These are phyloP conservation scores for Aleiodes testaceus DNA, from an alignment of 2,888 invertebrate species.

Conservation along the genomic window DNA sequence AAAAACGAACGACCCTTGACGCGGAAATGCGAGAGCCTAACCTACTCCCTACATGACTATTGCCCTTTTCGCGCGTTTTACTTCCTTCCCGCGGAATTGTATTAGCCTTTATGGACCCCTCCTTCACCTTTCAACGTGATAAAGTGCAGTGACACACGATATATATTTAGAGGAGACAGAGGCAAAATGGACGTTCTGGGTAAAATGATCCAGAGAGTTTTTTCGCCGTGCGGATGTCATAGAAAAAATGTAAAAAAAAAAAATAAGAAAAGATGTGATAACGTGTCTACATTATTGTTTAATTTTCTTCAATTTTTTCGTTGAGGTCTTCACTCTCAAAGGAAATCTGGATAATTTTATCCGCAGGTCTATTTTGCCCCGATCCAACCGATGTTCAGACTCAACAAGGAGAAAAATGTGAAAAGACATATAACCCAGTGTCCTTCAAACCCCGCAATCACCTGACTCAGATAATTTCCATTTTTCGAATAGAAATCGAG, in stretches of 20 bases:
- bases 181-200: too few relatives aligned
- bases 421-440: not conserved
- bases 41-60: conserved; percentile 41
- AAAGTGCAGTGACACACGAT: conserved; percentile 59
- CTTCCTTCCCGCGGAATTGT: conserved; percentile 60
- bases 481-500: not conserved
- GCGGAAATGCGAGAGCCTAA: conserved; percentile 22
- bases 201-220: too few relatives aligned
- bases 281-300: not conserved
- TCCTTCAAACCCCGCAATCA: too few relatives aligned
- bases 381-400: not conserved
- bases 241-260: not conserved
- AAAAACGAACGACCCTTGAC: conserved; percentile 26
- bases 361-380: not conserved
- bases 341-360: too few relatives aligned
- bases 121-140: conserved; percentile 52
- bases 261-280: not conserved
- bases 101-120: conserved; percentile 58
- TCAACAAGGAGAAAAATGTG: not conserved
- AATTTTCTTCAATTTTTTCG: too few relatives aligned
- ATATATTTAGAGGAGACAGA: not conserved
- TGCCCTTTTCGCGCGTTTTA: conserved; percentile 57
- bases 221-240: not conserved
- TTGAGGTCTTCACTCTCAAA: too few relatives aligned
- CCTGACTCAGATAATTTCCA: not conserved